Evolutionary conservation across 2,113 vertebrate species (phyloP), one percentile per base, ranked within the genome.

Genomic region (Percopsis transmontana): DNA sequence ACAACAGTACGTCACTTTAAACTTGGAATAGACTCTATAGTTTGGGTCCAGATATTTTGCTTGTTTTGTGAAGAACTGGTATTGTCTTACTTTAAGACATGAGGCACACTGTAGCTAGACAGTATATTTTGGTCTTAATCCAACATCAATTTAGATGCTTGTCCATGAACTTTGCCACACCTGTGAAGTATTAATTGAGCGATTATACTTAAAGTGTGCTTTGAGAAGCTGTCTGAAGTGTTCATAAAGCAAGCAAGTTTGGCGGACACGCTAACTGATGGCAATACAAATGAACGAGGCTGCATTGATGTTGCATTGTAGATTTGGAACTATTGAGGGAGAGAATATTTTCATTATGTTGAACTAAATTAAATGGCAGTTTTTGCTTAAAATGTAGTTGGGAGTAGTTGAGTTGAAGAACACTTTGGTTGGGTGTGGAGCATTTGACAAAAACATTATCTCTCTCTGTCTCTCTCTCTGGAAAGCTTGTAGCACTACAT

Each of bases 101-200:
- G 27, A 33, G 8, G 8, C 27, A 33, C 27, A 7, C n/a, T n/a
- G n/a, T n/a, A n/a, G n/a, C n/a, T n/a, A n/a, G n/a, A n/a, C n/a
- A n/a, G n/a, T n/a, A n/a, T n/a, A n/a, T n/a, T n/a, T n/a, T n/a
- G n/a, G n/a, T n/a, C 58, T 86, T 81, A 73, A 55, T 55, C 60
- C 72, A 33, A 33, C 27, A 33, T 33, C 62, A 70, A 69, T 85
- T 78, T 62, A 66, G 52, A 74, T 57, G 68, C 71, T 66, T 44
- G 70, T 77, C 72, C 52, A n/a, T n/a, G 27, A 58, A 79, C 27
- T 50, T 79, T 68, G 77, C 77, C 72, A 75, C 74, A 76, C 76
- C 59, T 66, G 57, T 66, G 59, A 83, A 74, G 66, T 79, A 84
- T 87, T 77, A 77, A 78, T 84, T 70, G 66, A 74, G 74, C 68